Evolutionary conservation across 1,140 invertebrate genomes (phyloP).

Genomic region (Apocrypta bakeri): DNA sequence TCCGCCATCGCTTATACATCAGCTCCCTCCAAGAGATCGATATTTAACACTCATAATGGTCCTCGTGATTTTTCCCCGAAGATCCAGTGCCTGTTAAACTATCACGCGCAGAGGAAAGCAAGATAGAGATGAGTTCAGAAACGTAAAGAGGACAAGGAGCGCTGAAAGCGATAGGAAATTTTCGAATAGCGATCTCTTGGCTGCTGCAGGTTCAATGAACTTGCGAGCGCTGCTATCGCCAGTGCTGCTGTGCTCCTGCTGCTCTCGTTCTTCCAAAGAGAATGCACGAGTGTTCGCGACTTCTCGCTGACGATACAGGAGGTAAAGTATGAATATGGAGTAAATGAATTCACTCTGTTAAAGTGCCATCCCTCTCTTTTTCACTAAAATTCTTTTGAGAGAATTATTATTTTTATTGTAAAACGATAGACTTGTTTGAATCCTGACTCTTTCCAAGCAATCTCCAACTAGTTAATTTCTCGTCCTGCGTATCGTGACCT

Average conservation of each 20-base stretch:
- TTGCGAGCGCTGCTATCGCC: conserved; percentile 7
- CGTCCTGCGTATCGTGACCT: conserved; percentile 57
- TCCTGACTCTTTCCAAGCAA: conserved; percentile 55
- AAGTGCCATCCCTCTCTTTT: no score
- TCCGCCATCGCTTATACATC: conserved; percentile 2
- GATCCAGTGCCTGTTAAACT: no score
- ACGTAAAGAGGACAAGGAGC: background rate
- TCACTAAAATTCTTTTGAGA: no score
- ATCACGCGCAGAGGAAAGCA: no score
- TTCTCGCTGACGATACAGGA: no score
- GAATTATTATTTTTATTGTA: no score
- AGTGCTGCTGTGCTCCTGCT: no score
- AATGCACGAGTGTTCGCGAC: no score
- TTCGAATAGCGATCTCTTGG: conserved; percentile 49
- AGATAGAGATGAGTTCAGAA: no score
- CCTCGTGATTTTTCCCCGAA: background rate
- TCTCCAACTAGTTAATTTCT: conserved; percentile 61
- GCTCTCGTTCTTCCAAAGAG: background rate
- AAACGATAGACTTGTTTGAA: no score
- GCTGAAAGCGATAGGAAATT: conserved; percentile 13
- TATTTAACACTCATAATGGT: background rate
- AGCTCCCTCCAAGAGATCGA: background rate
- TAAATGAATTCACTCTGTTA: no score
- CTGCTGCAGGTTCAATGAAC: conserved; percentile 59
- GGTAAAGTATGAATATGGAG: no score